Conservation (phyloP, 2,797 vertebrate genomes). For the Smutsia temminckii region DNA sequence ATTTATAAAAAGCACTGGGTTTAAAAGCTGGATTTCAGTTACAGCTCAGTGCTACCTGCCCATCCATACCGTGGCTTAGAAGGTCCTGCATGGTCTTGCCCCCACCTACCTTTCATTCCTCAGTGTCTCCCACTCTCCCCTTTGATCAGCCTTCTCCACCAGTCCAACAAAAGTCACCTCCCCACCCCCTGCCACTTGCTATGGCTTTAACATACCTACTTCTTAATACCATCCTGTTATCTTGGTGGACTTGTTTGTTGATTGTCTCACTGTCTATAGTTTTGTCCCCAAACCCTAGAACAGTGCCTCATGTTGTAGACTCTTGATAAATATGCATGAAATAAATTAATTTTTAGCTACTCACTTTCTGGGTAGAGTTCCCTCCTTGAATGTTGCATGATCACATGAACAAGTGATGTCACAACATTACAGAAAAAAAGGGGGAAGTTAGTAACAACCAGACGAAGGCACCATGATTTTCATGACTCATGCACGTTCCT, state of each 20-base stretch:
- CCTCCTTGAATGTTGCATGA: neutral
- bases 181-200: accelerated
- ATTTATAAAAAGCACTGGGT: neutral
- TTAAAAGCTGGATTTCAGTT: neutral
- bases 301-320: neutral
- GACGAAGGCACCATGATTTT: neutral
- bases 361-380: neutral
- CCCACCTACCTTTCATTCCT: neutral
- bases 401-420: neutral
- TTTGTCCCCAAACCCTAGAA: neutral
- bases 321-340: neutral
- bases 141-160: neutral
- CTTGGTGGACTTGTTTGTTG: neutral
- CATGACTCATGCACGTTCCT: neutral
- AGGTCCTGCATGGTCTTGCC: neutral
- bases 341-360: neutral
- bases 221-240: neutral
- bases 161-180: neutral
- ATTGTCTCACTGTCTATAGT: neutral
- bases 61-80: accelerated
- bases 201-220: neutral
- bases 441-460: neutral
- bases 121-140: neutral
- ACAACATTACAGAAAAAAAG: neutral
- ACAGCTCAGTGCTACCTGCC: neutral